phyloP scores from a whole-genome alignment of 2,113 vertebrate species.

The Ctenomys sociabilis region DNA sequence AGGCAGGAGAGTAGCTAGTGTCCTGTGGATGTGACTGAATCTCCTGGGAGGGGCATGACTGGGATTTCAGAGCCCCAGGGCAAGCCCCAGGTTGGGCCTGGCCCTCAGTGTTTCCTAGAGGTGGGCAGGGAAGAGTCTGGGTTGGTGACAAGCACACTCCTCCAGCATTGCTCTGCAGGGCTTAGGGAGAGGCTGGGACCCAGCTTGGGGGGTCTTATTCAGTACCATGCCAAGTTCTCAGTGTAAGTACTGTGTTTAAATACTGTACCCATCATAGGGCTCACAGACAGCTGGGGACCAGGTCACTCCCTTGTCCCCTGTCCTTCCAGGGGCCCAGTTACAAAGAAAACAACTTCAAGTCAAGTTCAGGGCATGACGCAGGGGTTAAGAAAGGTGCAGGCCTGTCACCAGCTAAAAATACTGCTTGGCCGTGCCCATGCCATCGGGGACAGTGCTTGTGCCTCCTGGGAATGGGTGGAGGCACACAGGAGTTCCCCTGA shows the following conservation, averaged over 20 bases:
- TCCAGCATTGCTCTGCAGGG: background rate
- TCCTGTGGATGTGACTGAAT: background rate
- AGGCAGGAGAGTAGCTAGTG: background rate
- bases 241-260: background rate
- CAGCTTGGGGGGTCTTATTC: background rate
- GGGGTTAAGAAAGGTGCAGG: constrained; percentile 42
- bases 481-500: background rate
- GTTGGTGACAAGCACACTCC: background rate
- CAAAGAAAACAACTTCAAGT: constrained; percentile 73
- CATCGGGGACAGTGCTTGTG: background rate
- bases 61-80: background rate
- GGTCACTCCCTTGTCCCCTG: background rate
- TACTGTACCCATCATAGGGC: background rate
- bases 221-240: background rate
- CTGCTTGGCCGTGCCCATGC: constrained; percentile 45
- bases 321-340: constrained; percentile 60
- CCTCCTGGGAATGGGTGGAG: constrained; percentile 12
- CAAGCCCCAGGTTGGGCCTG: background rate
- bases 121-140: background rate
- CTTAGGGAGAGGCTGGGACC: background rate
- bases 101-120: background rate
- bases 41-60: no score
- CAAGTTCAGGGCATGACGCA: constrained; percentile 76
- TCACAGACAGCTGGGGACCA: background rate
- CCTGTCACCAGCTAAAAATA: constrained; percentile 82